Evolutionary conservation across 2,888 invertebrate genomes (phyloP).

Genomic region (Tenthredo livida): DNA sequence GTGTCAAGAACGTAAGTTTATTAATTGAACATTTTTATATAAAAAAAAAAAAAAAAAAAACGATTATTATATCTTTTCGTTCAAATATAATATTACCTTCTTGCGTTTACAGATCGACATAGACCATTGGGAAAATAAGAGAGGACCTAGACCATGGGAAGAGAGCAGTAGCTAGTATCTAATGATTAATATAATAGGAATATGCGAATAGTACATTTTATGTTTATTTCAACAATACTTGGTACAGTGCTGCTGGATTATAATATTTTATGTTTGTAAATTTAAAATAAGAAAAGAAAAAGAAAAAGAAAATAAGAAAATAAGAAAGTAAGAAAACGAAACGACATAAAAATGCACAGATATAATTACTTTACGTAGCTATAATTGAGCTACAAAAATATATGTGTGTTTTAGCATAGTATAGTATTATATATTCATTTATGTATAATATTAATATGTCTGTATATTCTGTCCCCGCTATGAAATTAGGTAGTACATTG

Average conservation of each 20-base stretch:
- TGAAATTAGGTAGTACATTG: slow-evolving; percentile 26
- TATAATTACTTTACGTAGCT: slow-evolving; percentile 16
- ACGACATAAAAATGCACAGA: slow-evolving; percentile 30
- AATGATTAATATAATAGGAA: not conserved
- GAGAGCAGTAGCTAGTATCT: slow-evolving; percentile 66
- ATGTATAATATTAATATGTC: slow-evolving; percentile 1
- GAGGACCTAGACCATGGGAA: slow-evolving; percentile 94
- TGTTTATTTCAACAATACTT: slow-evolving; percentile 30
- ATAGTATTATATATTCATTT: not conserved
- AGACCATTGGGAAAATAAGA: slow-evolving; percentile 91
- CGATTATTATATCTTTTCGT: no score
- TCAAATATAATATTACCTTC: not conserved
- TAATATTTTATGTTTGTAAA: slow-evolving; percentile 33
- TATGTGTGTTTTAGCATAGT: not conserved
- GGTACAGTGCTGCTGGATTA: slow-evolving; percentile 16
- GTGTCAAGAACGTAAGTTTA: slow-evolving; percentile 80
- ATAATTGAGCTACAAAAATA: slow-evolving; percentile 39
- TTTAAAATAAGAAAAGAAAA: not conserved
- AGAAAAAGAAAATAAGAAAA: no score
- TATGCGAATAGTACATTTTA: slow-evolving; percentile 42
- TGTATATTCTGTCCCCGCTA: not conserved
- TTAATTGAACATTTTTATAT: not conserved
- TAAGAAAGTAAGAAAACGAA: not conserved
- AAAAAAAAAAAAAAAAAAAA: no score
- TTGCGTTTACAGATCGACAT: slow-evolving; percentile 81